Base-by-base conservation (phyloP, 2,797 vertebrate genomes). In the Pyrocephalus nanus region DNA sequence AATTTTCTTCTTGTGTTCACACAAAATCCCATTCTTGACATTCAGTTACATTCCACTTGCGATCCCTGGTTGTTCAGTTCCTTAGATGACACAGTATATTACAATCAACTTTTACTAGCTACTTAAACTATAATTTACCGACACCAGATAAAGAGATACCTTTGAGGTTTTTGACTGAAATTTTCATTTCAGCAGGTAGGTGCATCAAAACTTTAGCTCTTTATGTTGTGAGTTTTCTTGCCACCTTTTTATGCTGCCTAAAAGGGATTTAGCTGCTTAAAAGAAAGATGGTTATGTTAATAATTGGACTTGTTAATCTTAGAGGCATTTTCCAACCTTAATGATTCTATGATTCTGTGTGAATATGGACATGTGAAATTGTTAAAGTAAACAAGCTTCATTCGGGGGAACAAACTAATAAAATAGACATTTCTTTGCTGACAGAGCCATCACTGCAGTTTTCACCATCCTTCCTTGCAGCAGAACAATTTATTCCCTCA, bases 361-460 rank as follows among this genome's bases (percentile, higher is more conserved):
- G 43, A 67, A 29, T 23, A 21, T 1, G 2, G 53, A 72, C 64
- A 80, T 7, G 3, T 40, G 36, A 88, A 58, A 14, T 2, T 57
- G 2, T 40, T 53, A 34, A 66, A 65, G 55, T 0, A 81, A 60
- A 43, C 7, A 4, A 88, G 5, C 11, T 58, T n/a, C 5, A 17
- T 40, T 40, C 12, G 8, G 3, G 3, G 1, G 2, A 54, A 3
- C 26, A 79, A 88, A 55, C 1, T 16, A 62, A 51, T n/a, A 66
- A 88, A 86, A 51, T 0, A 19, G 0, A 0, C 29, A 18, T 29
- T 50, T 43, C 11, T 65, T 16, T 1, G 16, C 29, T 18, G 11
- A 16, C 7, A 42, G 15, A 70, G 4, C 3, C 62, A 20, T 57
- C 47, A 47, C 7, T 47, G 6, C 12, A 34, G 18, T 25, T 77